phyloP scores from a whole-genome alignment of 2,797 vertebrate species.

The Xenops minutus region DNA sequence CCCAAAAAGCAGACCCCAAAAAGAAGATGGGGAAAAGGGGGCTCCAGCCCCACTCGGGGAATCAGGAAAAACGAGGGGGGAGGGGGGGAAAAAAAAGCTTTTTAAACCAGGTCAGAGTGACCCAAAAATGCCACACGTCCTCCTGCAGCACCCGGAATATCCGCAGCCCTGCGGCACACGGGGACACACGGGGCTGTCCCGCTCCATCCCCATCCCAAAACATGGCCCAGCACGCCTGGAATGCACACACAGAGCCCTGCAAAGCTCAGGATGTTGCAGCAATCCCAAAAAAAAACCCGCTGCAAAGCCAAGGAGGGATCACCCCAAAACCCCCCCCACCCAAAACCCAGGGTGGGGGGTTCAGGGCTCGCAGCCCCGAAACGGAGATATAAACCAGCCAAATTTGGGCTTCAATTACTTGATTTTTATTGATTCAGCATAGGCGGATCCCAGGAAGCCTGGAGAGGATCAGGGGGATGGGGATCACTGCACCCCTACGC shows the following conservation, averaged over 20 bases:
- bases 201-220: background rate
- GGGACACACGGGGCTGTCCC: background rate
- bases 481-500: background rate
- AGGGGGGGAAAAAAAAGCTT: background rate
- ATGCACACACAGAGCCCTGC: fast-evolving
- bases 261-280: fast-evolving
- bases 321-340: background rate
- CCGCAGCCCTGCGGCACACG: background rate
- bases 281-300: background rate
- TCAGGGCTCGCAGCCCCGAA: background rate
- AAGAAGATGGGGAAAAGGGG: fast-evolving
- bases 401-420: background rate
- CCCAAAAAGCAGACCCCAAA: background rate
- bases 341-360: fast-evolving
- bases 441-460: fast-evolving
- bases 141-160: fast-evolving
- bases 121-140: fast-evolving
- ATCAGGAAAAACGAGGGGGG: fast-evolving
- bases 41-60: fast-evolving
- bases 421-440: background rate
- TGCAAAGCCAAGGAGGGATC: background rate
- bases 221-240: fast-evolving
- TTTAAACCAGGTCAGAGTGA: background rate
- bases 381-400: background rate
- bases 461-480: fast-evolving